Base-by-base conservation (phyloP, 2,113 vertebrate genomes). In the Nerophis ophidion region DNA sequence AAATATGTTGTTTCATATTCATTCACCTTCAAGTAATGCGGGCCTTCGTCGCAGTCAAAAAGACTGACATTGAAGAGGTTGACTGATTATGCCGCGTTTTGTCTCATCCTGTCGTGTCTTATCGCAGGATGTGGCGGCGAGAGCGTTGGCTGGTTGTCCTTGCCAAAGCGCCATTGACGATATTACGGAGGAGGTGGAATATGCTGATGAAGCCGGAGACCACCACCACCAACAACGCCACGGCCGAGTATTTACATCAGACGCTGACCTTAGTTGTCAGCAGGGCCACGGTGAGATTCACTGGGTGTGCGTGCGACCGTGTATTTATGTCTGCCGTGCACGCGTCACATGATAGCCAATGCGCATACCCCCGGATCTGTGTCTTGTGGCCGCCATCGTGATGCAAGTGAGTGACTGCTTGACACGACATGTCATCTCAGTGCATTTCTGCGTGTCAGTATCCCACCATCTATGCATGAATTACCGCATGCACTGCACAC, bases 191-290 rank as follows among this genome's bases (percentile, higher is more conserved):
- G 89, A 89, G 87, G 79, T 77, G 81, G 77, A 87, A 84, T 87
- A 87, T 87, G 88, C 87, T 88, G 89, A 89, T 89, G 79, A 83
- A 84, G 72, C 81, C 52, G 65, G 81, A 87, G 89, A 90, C 83
- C 76, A 85, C 78, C 83, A 74, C 79, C 77, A 89, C 83, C 76
- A 84, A n/a, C n/a, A 26, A 26, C 26, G 26, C 26, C 26, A 26
- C 26, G 26, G 26, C 77, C 82, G 75, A 83, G 70, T 82, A 81
- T 86, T 86, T 89, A 75, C 89, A 86, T 88, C 87, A 84, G 68
- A 78, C 52, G 48, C 72, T 81, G 84, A 89, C 84, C 84, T 86
- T 81, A 79, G 71, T 85, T 89, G 86, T 89, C 88, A 89, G 74
- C 46, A 1, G 63, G 82, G 82, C 80, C 81, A 61, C 48, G 86